Percentiles rank a stretch among this genome's conserved stretches.
phyloP scores from a whole-genome alignment of 2,888 invertebrate species.

The Abrostola tripartita region DNA sequence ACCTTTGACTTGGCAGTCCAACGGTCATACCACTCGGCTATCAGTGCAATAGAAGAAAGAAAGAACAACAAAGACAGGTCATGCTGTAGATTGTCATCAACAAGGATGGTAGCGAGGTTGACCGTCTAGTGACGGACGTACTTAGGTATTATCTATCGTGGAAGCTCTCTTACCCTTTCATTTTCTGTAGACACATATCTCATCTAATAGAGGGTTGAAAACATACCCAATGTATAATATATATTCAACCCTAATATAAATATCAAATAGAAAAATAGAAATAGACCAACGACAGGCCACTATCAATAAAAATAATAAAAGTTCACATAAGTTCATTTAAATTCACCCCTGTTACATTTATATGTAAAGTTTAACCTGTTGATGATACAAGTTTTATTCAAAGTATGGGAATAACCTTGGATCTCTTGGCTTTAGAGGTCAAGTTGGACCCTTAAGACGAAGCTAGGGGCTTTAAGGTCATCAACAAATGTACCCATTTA shows the following conservation, averaged over 20 bases:
- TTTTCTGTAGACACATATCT: neutral
- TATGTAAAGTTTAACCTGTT: conserved; percentile 50
- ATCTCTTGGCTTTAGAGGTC: conserved; percentile 30
- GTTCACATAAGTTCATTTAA: conserved; percentile 42
- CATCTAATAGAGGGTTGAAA: neutral
- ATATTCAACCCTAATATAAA: conserved; percentile 14
- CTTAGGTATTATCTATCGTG: too few relatives aligned
- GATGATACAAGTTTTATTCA: conserved; percentile 39
- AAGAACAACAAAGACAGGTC: too few relatives aligned
- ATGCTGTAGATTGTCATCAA: too few relatives aligned
- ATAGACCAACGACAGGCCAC: conserved; percentile 18
- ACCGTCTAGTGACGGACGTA: too few relatives aligned
- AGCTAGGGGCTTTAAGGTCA: conserved; percentile 37
- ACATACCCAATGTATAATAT: too few relatives aligned
- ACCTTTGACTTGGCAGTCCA: too few relatives aligned
- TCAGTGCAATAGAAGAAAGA: too few relatives aligned
- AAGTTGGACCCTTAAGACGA: conserved; percentile 20
- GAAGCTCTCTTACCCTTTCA: too few relatives aligned
- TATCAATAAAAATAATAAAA: conserved; percentile 20
- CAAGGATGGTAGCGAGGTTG: too few relatives aligned
- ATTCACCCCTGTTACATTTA: conserved; percentile 51
- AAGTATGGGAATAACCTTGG: conserved; percentile 55
- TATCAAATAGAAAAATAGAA: conserved; percentile 30
- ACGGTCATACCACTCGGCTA: too few relatives aligned
- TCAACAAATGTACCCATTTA: neutral